These are phyloP conservation scores for Rhagologus leucostigma DNA, from an alignment of 2,113 vertebrate genomes.

Conservation along the genomic window DNA sequence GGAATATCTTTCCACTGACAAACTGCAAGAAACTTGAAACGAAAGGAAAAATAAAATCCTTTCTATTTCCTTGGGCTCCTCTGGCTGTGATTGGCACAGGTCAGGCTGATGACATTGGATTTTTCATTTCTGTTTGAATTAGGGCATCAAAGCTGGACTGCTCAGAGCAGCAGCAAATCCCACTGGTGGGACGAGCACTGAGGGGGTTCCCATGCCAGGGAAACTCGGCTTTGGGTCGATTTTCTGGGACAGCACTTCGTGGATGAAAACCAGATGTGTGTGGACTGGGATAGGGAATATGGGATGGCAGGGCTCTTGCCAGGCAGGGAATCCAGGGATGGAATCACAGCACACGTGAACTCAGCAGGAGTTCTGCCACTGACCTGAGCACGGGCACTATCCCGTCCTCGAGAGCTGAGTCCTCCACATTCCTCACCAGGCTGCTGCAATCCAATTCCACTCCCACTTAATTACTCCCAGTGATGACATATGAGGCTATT, in stretches of 20 bases:
- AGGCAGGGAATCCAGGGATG: neutral
- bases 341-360: neutral
- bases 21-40: neutral
- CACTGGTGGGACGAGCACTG: neutral
- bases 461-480: neutral
- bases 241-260: neutral
- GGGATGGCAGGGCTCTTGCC: neutral
- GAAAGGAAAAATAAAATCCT: neutral
- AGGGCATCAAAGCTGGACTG: neutral
- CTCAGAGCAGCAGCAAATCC: neutral
- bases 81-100: neutral
- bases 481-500: neutral
- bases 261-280: neutral
- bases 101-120: neutral
- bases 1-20: slow-evolving; percentile 5
- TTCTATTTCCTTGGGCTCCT: neutral
- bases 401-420: rapidly evolving
- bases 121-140: neutral
- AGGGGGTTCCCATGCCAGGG: neutral
- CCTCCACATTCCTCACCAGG: neutral
- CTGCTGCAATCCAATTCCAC: neutral
- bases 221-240: neutral
- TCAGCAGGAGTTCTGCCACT: neutral
- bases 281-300: neutral
- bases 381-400: rapidly evolving